Conservation (phyloP, 2,797 vertebrate genomes). For the Betta splendens region DNA sequence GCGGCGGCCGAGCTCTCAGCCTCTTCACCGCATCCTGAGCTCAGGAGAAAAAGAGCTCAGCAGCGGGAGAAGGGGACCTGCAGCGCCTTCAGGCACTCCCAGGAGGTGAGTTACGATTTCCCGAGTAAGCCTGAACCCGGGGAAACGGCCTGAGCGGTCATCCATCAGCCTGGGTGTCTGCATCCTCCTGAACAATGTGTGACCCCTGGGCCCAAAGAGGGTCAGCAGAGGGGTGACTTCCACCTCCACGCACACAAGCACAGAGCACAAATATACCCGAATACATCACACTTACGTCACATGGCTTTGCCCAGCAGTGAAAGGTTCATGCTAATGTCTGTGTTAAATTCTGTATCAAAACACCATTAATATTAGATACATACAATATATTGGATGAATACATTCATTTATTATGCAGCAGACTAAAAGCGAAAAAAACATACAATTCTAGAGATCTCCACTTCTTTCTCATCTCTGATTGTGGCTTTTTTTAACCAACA, state of each 20-base stretch:
- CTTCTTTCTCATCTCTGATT: background rate
- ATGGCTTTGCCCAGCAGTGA: background rate
- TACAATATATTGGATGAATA: too few relatives aligned
- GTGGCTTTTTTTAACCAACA: background rate
- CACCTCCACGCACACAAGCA: constrained; percentile 52
- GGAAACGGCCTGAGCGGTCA: constrained; percentile 70
- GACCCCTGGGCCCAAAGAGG: constrained; percentile 69
- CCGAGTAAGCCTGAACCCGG: constrained; percentile 62
- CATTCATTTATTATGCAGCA: too few relatives aligned
- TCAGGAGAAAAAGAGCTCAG: constrained; percentile 39
- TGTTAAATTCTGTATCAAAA: background rate
- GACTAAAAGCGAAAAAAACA: background rate
- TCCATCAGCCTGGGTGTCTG: constrained; percentile 75
- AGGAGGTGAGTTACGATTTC: constrained; percentile 76
- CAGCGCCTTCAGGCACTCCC: constrained; percentile 52
- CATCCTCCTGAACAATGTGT: constrained; percentile 80
- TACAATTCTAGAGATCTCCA: background rate
- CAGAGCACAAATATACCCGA: constrained; percentile 14
- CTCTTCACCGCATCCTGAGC: constrained; percentile 64
- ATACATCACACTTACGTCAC: constrained; percentile 2
- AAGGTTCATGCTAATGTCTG: background rate
- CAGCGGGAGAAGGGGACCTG: constrained; percentile 41
- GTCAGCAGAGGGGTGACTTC: constrained; percentile 72
- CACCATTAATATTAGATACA: too few relatives aligned
- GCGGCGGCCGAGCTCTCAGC: constrained; percentile 53